Evolutionary conservation across 2,888 invertebrate species (phyloP).

Genomic region (Amorpha juglandis): DNA sequence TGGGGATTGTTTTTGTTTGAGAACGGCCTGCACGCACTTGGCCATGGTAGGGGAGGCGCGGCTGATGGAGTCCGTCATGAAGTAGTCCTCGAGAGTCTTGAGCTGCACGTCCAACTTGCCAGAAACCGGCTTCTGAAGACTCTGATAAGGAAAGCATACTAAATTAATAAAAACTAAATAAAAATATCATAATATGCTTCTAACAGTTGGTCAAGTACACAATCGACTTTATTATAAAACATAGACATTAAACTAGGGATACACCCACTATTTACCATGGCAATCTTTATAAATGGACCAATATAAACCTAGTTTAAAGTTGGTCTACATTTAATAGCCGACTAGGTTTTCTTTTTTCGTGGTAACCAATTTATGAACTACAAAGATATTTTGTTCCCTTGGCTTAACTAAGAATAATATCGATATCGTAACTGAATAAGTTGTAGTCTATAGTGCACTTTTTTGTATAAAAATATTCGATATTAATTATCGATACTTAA

Average conservation of each 20-base stretch:
- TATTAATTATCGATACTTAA: background rate
- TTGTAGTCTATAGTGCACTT: too few relatives aligned
- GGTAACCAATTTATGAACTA: too few relatives aligned
- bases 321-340: too few relatives aligned
- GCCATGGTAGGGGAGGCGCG: slow-evolving; percentile 99
- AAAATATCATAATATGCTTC: too few relatives aligned
- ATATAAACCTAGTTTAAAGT: too few relatives aligned
- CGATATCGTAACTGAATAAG: background rate
- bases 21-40: slow-evolving; percentile 96
- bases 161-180: slow-evolving; percentile 13
- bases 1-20: slow-evolving; percentile 86
- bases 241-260: too few relatives aligned
- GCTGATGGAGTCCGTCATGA: slow-evolving; percentile 98
- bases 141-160: slow-evolving; percentile 50
- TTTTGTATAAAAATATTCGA: background rate
- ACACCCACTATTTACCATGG: too few relatives aligned
- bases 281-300: too few relatives aligned
- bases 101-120: slow-evolving; percentile 88
- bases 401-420: background rate
- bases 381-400: too few relatives aligned
- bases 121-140: slow-evolving; percentile 77
- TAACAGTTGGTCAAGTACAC: too few relatives aligned
- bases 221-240: too few relatives aligned
- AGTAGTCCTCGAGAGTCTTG: slow-evolving; percentile 92
- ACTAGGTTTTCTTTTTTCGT: too few relatives aligned